Percentiles rank a stretch among this genome's conserved stretches.
Evolutionary conservation across 2,113 vertebrate genomes (phyloP).

Genomic region (Halcyon senegalensis): DNA sequence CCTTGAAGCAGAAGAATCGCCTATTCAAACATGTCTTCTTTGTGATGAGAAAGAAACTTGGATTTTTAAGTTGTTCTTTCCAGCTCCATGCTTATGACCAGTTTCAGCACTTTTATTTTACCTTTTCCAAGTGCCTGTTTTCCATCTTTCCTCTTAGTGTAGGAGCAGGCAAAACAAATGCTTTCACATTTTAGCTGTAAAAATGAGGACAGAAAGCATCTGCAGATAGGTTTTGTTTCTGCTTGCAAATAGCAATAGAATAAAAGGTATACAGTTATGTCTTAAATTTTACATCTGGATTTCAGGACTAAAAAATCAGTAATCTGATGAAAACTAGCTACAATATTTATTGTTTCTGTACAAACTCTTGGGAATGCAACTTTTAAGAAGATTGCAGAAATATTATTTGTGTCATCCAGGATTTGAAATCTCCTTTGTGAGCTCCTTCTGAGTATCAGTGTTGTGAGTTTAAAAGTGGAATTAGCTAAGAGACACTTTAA

Average conservation of each 20-base stretch:
- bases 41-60: neutral
- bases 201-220: neutral
- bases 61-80: neutral
- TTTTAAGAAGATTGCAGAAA: neutral
- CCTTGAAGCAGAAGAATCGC: neutral
- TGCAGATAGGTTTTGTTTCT: neutral
- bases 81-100: neutral
- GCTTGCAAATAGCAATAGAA: neutral
- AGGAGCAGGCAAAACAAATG: neutral
- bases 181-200: neutral
- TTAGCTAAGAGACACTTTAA: constrained; percentile 13
- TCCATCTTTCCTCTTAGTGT: neutral
- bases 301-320: neutral
- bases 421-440: neutral
- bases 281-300: neutral
- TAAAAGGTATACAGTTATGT: neutral
- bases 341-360: neutral
- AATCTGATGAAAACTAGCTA: neutral
- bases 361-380: neutral
- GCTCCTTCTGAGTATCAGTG: neutral
- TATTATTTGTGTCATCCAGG: neutral
- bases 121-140: neutral
- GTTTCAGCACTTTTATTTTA: neutral
- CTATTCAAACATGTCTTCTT: neutral
- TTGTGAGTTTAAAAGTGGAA: neutral